phyloP scores from a whole-genome alignment of 2,113 vertebrate species.

The Podocnemis expansa region DNA sequence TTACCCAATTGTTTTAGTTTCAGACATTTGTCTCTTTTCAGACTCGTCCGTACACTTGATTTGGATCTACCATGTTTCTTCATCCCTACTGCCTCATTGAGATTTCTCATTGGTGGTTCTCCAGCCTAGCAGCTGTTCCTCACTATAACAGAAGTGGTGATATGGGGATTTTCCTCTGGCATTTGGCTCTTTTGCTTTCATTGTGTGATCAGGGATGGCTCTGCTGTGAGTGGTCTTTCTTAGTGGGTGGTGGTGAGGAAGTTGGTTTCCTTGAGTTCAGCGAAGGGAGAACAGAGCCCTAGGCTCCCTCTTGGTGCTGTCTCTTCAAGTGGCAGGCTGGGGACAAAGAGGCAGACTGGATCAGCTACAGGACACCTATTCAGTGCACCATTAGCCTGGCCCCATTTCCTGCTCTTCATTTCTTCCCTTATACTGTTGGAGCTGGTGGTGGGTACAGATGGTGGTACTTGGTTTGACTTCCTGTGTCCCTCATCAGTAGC shows the following conservation, averaged over 20 bases:
- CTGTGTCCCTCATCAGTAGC: background rate
- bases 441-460: background rate
- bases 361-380: background rate
- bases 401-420: background rate
- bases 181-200: slow-evolving; percentile 1
- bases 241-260: background rate
- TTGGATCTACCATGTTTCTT: background rate
- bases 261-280: background rate
- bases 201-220: background rate
- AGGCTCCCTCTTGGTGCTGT: background rate
- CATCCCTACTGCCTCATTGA: background rate
- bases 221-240: background rate
- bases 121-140: background rate
- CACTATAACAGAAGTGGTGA: background rate
- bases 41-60: rapidly evolving
- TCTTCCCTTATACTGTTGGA: background rate
- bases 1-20: background rate
- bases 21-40: background rate
- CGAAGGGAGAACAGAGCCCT: background rate
- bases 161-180: background rate
- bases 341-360: background rate
- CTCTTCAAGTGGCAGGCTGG: background rate
- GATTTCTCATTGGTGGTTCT: background rate
- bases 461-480: background rate
- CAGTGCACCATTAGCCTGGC: rapidly evolving